These are phyloP conservation scores for Nemotelus nigrinus DNA, from an alignment of 2,888 invertebrate species.

Conservation along the genomic window DNA sequence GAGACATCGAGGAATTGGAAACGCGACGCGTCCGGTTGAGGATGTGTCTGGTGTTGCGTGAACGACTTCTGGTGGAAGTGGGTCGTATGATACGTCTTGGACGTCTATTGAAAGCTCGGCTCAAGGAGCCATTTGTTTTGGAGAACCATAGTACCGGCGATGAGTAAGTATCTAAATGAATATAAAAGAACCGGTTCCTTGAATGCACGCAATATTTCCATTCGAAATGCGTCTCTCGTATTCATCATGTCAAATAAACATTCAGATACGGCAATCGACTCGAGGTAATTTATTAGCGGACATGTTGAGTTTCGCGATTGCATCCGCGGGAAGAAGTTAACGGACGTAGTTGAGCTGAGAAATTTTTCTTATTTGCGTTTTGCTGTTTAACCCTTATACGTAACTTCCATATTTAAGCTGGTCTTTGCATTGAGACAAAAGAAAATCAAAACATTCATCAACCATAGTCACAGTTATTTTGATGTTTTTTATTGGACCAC, in stretches of 20 bases:
- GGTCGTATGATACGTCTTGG: slow-evolving; percentile 78
- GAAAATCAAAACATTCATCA: no score
- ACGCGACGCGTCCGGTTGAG: slow-evolving; percentile 66
- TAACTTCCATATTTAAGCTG: no score
- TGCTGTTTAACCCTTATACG: no score
- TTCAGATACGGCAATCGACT: not conserved
- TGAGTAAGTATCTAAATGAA: slow-evolving; percentile 29
- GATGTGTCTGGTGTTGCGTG: slow-evolving; percentile 70
- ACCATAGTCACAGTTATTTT: no score
- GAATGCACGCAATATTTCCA: not conserved
- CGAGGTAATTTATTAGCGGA: not conserved
- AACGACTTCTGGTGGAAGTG: slow-evolving; percentile 75
- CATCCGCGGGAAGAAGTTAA: not conserved
- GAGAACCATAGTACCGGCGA: slow-evolving; percentile 55
- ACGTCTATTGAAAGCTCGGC: slow-evolving; percentile 72
- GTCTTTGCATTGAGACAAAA: no score
- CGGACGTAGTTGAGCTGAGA: not conserved
- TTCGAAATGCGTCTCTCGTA: not conserved
- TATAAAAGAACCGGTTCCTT: slow-evolving; percentile 16
- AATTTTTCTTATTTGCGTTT: not conserved
- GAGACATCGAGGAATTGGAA: slow-evolving; percentile 63
- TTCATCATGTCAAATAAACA: slow-evolving; percentile 14
- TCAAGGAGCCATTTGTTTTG: slow-evolving; percentile 71
- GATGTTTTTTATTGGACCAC: no score
- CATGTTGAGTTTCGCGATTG: not conserved